Evolutionary conservation across 2,888 invertebrate species (phyloP), one percentile per base, ranked within the genome.

Genomic region (Caenorhabditis afra): DNA sequence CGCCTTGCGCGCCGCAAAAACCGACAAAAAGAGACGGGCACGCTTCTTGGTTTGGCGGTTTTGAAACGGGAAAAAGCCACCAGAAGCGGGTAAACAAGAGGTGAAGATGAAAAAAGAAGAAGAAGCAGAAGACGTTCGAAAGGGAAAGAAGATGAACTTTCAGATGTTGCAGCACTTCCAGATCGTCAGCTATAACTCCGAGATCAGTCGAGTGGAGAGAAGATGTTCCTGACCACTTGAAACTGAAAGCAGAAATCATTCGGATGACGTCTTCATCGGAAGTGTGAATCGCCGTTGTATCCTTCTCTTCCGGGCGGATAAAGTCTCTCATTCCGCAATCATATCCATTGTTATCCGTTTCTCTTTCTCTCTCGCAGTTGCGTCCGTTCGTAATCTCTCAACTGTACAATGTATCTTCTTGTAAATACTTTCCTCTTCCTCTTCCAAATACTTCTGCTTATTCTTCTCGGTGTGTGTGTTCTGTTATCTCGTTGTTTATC

Each of bases 1-100:
- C n/a, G n/a, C n/a, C n/a, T n/a, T n/a, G n/a, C n/a, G n/a, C 23
- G 55, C 57, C 62, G 49, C 71, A 64, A 64, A 71, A 71, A 55
- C 70, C 59, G 70, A 52, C 35, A 62, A 71, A 52, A 44, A 68
- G 53, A 68, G 50, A 68, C 35, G 59, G 20, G 53, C 65, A 53
- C 53, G 65, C 4, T 29, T 29, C 29, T n/a, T n/a, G 52, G 64
- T 64, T 22, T 44, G 41, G 23, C 20, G 55, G 64, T 44, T 62
- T 64, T 64, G 41, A 52, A 64, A 64, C 52, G 52, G 64, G 52
- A 41, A 64, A 37, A 64, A 64, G 64, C 64, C 41, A 52, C 61
- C 37, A 14, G 37, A 35, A 47, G 57, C 7, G 35, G 66, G 65
- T 53, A 55, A 65, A 53, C 50, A 29, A 29, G 4, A 29, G 29